Evolutionary conservation across 2,797 vertebrate genomes (phyloP), one percentile per base, ranked within the genome.

Genomic region (Sebastolobus alascanus): DNA sequence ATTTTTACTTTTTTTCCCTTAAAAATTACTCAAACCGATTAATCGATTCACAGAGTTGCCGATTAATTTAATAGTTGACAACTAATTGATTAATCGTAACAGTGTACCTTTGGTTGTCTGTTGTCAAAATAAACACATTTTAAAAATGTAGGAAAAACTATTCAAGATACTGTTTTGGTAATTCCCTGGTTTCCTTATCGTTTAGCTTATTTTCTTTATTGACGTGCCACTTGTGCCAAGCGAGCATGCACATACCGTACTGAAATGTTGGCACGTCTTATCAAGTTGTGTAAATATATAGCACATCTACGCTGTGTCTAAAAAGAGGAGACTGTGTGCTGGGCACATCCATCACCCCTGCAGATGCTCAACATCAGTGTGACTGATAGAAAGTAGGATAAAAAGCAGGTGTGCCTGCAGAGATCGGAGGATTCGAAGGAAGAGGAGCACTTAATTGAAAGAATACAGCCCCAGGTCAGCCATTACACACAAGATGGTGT

Each of bases 401-500:
- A 90, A 50, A 90, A 80, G 85, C 79, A 64, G 14, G 16, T 69
- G 76, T 27, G 86, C 68, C 78, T 83, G 82, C 78, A 79, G 85
- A 89, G 83, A 77, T 25, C n/a, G 75, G 80, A 84, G 63, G 80
- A 85, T 40, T 77, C 73, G 86, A 20, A 79, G 74, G 75, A 89
- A 25, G 85, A 83, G 80, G 68, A 82, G 76, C 68, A 68, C 68
- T 86, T 95, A 94, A 95, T 94, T 95, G 93, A 94, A 94, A 93
- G 81, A 93, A 93, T 77, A 93, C 84, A 84, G 92, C 93, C 93
- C 87, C 89, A 83, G 93, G 94, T 95, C 90, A 91, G 76, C 89
- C 87, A 95, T 95, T 95, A 94, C 77, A 79, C 87, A 92, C 89
- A 94, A 88, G 90, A 92, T 91, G 86, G 92, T 95, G 93, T 93